Base-by-base conservation (phyloP, 1,140 invertebrate species). In the Carcinoscorpius rotundicauda region DNA sequence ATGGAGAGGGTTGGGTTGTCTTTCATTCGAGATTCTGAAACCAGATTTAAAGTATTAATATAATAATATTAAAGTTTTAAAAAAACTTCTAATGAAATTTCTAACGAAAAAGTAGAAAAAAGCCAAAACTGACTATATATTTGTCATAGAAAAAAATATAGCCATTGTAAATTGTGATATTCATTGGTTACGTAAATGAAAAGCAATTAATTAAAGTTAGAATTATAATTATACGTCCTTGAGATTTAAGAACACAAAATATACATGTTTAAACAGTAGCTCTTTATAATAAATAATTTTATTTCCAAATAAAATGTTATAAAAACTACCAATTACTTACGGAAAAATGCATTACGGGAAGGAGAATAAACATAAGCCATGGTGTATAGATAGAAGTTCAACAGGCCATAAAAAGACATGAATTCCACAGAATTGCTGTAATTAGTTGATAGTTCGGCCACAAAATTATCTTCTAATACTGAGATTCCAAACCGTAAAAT, bases 1-100 rank as follows among this genome's bases (percentile, higher is more conserved):
- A 98, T 97, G 8, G 93, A 97, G 77, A 97, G 91, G 5, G 92
- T 88, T 59, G 93, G 93, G 81, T 97, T 97, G 79, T 97, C 94
- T 79, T 96, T 97, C 50, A 93, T 89, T 6, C 89, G 78, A 52
- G 79, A 85, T 78, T 97, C 93, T 92, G 70, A 55, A 52, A 60
- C 59, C 53, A n/a, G 53, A 55, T 55, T 55, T 55, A 8, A 55
- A 55, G 6, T 55, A 55, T n/a, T 1, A 66, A 62, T 64, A 53
- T 48, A 66, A 55, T 62, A 59, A 66, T 58, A 50, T 59, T 63
- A 60, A 61, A 48, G 29, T 29, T 29, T 29, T 29, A 29, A 29
- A 29, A 29, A 29, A 2, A 29, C 29, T 29, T 1, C 29, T 29
- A 29, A 29, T 29, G 29, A 29, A 29, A 29, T 1, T 29, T 29